Conservation (phyloP, 1,140 invertebrate species). For the Leucophenga varia region DNA sequence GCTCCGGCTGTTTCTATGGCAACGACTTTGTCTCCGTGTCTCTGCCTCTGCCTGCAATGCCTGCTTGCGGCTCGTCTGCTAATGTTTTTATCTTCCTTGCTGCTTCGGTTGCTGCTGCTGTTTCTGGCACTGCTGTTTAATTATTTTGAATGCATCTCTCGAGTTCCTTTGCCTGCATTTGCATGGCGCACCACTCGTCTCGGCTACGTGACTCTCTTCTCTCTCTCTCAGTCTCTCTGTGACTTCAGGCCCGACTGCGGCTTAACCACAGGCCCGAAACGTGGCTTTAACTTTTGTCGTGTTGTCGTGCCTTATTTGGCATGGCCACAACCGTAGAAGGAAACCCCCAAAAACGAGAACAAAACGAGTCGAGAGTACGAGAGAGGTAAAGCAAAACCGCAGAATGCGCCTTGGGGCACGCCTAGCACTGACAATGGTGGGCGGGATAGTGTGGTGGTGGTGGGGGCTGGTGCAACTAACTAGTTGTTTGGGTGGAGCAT, state of each 20-base stretch:
- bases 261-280: constrained; percentile 12
- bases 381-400: background rate
- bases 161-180: constrained; percentile 27
- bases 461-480: too few relatives aligned
- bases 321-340: constrained; percentile 20
- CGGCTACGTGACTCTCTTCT: constrained; percentile 25
- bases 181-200: constrained; percentile 20
- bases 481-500: too few relatives aligned
- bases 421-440: constrained; percentile 2
- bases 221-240: constrained; percentile 11
- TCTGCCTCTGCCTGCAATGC: too few relatives aligned
- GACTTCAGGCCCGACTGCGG: constrained; percentile 12
- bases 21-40: too few relatives aligned
- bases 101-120: too few relatives aligned
- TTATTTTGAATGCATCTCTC: constrained; percentile 35
- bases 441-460: too few relatives aligned
- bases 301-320: constrained; percentile 23
- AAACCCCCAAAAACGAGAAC: constrained; percentile 18
- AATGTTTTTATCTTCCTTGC: too few relatives aligned
- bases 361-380: constrained; percentile 8
- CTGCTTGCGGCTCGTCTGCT: too few relatives aligned
- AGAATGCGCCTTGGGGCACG: constrained; percentile 6
- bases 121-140: constrained; percentile 27
- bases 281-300: background rate
- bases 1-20: too few relatives aligned